phyloP scores from a whole-genome alignment of 2,888 invertebrate species.

The Cantharis flavilabris region DNA sequence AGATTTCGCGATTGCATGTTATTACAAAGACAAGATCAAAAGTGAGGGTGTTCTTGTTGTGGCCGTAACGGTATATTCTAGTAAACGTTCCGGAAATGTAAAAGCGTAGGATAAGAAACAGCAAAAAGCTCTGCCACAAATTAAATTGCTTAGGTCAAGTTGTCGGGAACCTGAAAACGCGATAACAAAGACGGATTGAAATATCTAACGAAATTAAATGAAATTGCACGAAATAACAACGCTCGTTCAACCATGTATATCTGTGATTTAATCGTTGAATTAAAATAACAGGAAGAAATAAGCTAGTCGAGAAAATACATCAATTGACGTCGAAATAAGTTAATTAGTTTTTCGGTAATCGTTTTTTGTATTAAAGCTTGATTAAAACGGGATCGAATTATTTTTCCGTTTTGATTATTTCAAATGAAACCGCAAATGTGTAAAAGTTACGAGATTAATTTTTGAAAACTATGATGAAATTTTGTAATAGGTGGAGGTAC shows the following conservation, averaged over 20 bases:
- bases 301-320: slow-evolving; percentile 4
- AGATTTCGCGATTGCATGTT: slow-evolving; percentile 43
- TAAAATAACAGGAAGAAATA: slow-evolving; percentile 29
- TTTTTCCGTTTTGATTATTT: not conserved
- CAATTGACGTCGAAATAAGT: not conserved
- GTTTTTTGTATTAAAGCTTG: not conserved
- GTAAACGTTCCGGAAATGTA: slow-evolving; percentile 38
- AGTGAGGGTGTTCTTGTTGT: slow-evolving; percentile 31
- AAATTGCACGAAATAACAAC: slow-evolving; percentile 50
- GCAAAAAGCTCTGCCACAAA: slow-evolving; percentile 37
- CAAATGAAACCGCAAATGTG: not conserved
- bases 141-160: slow-evolving; percentile 41
- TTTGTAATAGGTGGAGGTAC: not conserved
- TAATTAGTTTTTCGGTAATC: not conserved
- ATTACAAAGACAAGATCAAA: slow-evolving; percentile 43
- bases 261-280: slow-evolving; percentile 39
- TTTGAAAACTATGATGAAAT: not conserved
- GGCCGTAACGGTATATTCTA: slow-evolving; percentile 32
- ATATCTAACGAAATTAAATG: slow-evolving; percentile 52
- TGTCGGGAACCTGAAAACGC: slow-evolving; percentile 34
- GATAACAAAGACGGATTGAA: slow-evolving; percentile 49
- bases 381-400: not conserved
- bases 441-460: not conserved
- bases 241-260: slow-evolving; percentile 32
- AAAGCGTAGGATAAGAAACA: slow-evolving; percentile 37